These are phyloP conservation scores for Petroica traversi DNA, from an alignment of 2,113 vertebrate genomes.

Conservation along the genomic window DNA sequence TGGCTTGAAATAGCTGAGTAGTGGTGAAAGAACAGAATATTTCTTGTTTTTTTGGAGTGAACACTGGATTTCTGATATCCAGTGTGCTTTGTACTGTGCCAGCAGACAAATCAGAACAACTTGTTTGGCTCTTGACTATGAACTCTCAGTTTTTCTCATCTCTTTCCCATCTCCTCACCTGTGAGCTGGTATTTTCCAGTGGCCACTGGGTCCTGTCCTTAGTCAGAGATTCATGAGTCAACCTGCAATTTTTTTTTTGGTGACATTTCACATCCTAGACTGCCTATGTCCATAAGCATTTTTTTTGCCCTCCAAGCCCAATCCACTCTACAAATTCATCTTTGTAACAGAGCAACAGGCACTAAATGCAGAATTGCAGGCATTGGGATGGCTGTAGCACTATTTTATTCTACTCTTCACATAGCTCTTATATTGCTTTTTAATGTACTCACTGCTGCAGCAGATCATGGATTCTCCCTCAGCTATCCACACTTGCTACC, in stretches of 20 bases:
- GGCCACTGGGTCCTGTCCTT: not conserved
- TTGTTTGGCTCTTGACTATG: not conserved
- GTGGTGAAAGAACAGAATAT: not conserved
- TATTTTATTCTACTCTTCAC: not conserved
- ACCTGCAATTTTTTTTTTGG: not conserved
- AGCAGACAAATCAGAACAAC: not conserved
- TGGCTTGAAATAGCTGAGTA: not conserved
- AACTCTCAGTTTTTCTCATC: not conserved
- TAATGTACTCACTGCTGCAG: not conserved
- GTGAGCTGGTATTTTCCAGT: not conserved
- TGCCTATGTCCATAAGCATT: not conserved
- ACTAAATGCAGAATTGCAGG: not conserved
- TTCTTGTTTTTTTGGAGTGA: not conserved
- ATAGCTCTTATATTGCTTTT: not conserved
- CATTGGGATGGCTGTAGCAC: not conserved
- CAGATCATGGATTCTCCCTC: not conserved
- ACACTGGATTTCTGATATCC: not conserved
- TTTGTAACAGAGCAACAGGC: not conserved
- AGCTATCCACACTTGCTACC: conserved; percentile 21
- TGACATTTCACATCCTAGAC: not conserved
- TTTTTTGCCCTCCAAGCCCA: not conserved
- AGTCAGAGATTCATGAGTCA: not conserved
- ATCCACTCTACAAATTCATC: not conserved
- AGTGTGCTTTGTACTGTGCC: not conserved
- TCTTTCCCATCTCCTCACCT: not conserved